phyloP scores from a whole-genome alignment of 2,797 vertebrate species.

The Steatocranus sp. region DNA sequence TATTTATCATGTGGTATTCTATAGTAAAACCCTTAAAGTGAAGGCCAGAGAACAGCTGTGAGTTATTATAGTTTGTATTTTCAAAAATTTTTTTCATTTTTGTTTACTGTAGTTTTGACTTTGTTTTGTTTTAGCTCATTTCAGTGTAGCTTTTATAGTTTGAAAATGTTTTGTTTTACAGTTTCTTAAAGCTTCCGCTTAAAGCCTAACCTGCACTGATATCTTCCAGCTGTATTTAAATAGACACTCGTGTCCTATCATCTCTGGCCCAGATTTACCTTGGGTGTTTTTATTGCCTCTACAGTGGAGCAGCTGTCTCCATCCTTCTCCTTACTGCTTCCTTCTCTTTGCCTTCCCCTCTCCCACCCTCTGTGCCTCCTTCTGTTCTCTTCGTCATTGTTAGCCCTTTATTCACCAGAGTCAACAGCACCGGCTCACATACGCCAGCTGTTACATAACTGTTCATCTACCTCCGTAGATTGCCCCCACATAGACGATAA shows the following conservation, averaged over 20 bases:
- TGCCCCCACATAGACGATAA: conserved; percentile 28
- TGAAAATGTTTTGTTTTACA: not conserved
- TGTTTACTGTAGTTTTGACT: accelerated
- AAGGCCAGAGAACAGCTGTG: not conserved
- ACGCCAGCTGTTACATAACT: conserved; percentile 63
- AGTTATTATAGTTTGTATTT: not conserved
- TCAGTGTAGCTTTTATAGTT: not conserved
- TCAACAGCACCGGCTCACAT: conserved; percentile 57
- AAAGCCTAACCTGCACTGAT: conserved; percentile 18
- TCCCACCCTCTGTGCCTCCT: not conserved
- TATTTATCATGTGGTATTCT: accelerated
- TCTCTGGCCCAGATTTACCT: conserved; percentile 39
- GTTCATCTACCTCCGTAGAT: conserved; percentile 4
- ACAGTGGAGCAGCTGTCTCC: conserved; percentile 60
- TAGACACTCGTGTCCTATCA: conserved; percentile 28
- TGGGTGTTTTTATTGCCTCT: conserved; percentile 54
- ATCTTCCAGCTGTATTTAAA: conserved; percentile 40
- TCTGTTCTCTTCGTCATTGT: conserved; percentile 52
- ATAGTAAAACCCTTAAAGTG: not conserved
- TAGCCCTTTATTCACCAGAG: conserved; percentile 63
- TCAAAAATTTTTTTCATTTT: accelerated
- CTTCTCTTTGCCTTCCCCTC: conserved; percentile 20
- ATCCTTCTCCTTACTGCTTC: conserved; percentile 24
- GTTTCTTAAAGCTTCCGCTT: not conserved
- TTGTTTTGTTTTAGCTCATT: not conserved